Percentiles rank a stretch among this genome's conserved stretches.
Conservation (phyloP, 2,888 invertebrate genomes). For the Drosophila antonietae region DNA sequence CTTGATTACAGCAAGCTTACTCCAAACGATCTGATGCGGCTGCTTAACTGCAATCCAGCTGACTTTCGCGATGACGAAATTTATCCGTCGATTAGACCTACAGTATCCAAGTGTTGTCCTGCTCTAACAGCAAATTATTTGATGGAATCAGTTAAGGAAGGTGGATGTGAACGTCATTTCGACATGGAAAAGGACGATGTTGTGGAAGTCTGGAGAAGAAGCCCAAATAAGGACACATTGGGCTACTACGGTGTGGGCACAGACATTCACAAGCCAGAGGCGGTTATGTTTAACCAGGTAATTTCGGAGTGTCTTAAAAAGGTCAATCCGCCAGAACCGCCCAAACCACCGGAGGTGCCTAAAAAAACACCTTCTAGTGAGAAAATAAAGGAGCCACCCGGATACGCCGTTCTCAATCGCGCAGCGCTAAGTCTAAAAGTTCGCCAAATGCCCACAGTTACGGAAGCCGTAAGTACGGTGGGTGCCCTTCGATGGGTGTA, state of each 20-base stretch:
- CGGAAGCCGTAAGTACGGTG: slow-evolving; percentile 26
- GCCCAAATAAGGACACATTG: slow-evolving; percentile 52
- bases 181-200: slow-evolving; percentile 36
- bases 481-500: slow-evolving; percentile 6
- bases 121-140: slow-evolving; percentile 35
- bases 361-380: background rate
- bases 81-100: slow-evolving; percentile 49
- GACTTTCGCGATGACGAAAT: slow-evolving; percentile 19
- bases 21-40: slow-evolving; percentile 44
- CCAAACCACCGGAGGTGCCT: background rate
- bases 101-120: slow-evolving; percentile 41
- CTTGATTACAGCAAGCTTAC: slow-evolving; percentile 24
- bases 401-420: slow-evolving; percentile 40
- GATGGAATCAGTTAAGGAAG: slow-evolving; percentile 37
- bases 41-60: slow-evolving; percentile 46
- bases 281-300: slow-evolving; percentile 24
- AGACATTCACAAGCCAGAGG: slow-evolving; percentile 14
- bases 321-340: slow-evolving; percentile 4
- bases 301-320: slow-evolving; percentile 28
- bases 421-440: slow-evolving; percentile 28
- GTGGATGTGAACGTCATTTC: slow-evolving; percentile 34
- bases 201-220: slow-evolving; percentile 46
- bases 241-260: slow-evolving; percentile 41
- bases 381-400: background rate
- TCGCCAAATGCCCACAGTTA: slow-evolving; percentile 40